A percentile compares a stretch with the other conserved stretches of the same genome.
Evolutionary conservation across 2,888 invertebrate genomes (phyloP).

Genomic region (Microplitis deprimator): DNA sequence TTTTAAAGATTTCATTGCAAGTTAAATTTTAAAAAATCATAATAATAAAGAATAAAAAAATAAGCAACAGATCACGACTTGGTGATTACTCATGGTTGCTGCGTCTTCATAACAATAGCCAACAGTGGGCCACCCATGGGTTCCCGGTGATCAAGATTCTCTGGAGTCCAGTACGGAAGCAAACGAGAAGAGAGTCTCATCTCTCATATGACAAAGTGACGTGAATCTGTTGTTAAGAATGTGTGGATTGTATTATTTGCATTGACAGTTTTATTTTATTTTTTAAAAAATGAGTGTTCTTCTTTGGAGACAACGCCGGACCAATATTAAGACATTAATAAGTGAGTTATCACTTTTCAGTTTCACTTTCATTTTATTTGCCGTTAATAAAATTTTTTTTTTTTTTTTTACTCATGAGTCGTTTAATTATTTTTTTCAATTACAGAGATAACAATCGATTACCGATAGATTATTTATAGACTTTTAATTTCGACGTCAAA

Average conservation of each 20-base stretch:
- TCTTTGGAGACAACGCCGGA: conserved; percentile 64
- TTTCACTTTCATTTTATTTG: not conserved
- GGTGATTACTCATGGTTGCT: conserved; percentile 50
- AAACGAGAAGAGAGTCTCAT: conserved; percentile 10
- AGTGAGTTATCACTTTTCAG: conserved; percentile 53
- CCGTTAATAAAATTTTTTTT: too few relatives aligned
- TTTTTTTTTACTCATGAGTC: too few relatives aligned
- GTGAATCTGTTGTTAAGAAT: conserved; percentile 26
- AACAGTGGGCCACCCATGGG: conserved; percentile 47
- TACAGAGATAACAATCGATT: too few relatives aligned
- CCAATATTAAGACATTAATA: conserved; percentile 54
- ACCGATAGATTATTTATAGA: too few relatives aligned
- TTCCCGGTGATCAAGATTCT: conserved; percentile 34
- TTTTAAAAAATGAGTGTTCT: conserved; percentile 60
- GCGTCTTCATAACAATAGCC: conserved; percentile 52
- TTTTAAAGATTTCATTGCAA: not conserved
- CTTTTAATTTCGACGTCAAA: too few relatives aligned
- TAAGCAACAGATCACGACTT: conserved; percentile 42
- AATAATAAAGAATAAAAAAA: conserved; percentile 11
- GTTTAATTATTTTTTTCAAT: too few relatives aligned
- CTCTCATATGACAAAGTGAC: conserved; percentile 18
- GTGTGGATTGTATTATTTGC: conserved; percentile 20
- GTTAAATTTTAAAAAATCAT: not conserved
- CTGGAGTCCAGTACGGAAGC: conserved; percentile 19
- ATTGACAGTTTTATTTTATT: conserved; percentile 23